These are phyloP conservation scores for Echinops telfairi DNA, from an alignment of 2,113 vertebrate genomes.

Conservation along the genomic window DNA sequence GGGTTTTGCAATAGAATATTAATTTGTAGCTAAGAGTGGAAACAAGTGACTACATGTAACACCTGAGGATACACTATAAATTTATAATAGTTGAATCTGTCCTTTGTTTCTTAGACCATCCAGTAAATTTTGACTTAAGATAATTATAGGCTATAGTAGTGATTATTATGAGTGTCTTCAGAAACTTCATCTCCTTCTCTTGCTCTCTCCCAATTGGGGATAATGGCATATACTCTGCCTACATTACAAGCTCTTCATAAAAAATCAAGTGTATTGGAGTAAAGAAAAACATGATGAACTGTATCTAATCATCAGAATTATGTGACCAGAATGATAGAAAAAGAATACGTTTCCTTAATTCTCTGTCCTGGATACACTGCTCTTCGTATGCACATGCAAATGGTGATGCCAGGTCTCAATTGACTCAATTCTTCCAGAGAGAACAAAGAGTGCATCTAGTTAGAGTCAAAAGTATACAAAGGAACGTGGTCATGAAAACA, in stretches of 20 bases:
- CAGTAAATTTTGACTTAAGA: conserved; percentile 20
- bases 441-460: background rate
- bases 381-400: background rate
- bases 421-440: background rate
- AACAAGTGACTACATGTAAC: background rate
- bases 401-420: background rate
- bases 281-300: background rate
- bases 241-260: background rate
- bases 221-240: background rate
- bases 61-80: background rate
- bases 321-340: background rate
- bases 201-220: background rate
- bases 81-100: background rate
- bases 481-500: background rate
- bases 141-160: background rate
- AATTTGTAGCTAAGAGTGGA: background rate
- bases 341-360: conserved; percentile 4
- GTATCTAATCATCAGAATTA: background rate
- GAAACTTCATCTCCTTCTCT: background rate
- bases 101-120: conserved; percentile 9
- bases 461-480: background rate
- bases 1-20: background rate
- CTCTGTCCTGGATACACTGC: background rate
- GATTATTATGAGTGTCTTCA: background rate
- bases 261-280: background rate